phyloP scores from a whole-genome alignment of 2,888 invertebrate species.

The Mechanitis messenoides region DNA sequence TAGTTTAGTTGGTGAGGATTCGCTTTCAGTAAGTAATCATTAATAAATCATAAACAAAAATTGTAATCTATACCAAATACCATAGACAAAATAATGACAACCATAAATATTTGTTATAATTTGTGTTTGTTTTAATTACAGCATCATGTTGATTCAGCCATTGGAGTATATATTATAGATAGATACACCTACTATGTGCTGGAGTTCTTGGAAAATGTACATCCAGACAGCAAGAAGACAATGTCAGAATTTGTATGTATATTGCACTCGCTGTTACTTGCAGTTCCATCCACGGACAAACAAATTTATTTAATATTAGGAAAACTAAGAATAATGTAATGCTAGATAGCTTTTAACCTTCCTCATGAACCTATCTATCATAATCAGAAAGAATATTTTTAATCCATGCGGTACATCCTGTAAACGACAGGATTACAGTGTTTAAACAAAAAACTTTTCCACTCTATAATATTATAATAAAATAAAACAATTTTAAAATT shows the following conservation, averaged over 20 bases:
- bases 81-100: neutral
- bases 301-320: too few relatives aligned
- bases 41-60: neutral
- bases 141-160: slow-evolving; percentile 99
- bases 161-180: slow-evolving; percentile 99
- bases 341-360: neutral
- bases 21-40: slow-evolving; percentile 85
- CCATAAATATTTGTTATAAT: too few relatives aligned
- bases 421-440: too few relatives aligned
- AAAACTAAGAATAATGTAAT: neutral
- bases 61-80: neutral
- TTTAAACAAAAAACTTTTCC: too few relatives aligned
- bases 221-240: slow-evolving; percentile 89
- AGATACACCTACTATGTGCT: slow-evolving; percentile 98
- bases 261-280: neutral
- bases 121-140: slow-evolving; percentile 47
- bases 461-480: neutral
- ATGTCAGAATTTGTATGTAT: slow-evolving; percentile 95
- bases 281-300: too few relatives aligned
- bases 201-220: slow-evolving; percentile 95
- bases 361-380: neutral
- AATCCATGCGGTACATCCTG: too few relatives aligned
- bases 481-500: too few relatives aligned
- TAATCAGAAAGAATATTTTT: too few relatives aligned
- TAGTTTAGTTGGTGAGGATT: slow-evolving; percentile 98